These are phyloP conservation scores for Monochamus alternatus DNA, from an alignment of 2,888 invertebrate genomes.

Conservation along the genomic window DNA sequence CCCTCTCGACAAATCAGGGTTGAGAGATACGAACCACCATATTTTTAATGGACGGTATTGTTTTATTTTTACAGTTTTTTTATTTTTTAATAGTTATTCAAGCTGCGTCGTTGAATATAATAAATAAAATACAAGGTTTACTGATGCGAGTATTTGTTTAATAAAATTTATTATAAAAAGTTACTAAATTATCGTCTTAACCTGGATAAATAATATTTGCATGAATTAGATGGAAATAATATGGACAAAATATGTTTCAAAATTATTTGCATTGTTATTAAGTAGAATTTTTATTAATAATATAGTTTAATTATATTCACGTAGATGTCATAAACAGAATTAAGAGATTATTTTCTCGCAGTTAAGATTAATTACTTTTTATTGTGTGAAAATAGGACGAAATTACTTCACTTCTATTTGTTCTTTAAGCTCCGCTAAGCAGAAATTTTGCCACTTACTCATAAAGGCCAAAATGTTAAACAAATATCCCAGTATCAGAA, in stretches of 20 bases:
- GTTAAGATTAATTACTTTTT: conserved; percentile 11
- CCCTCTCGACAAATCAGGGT: conserved; percentile 22
- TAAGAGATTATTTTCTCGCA: conserved; percentile 2
- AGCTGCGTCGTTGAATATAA: not conserved
- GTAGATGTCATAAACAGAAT: conserved; percentile 6
- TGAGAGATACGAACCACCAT: not conserved
- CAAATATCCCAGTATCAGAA: conserved; percentile 9
- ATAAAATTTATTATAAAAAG: conserved; percentile 24
- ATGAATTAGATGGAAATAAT: not conserved
- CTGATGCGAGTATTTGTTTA: conserved; percentile 3
- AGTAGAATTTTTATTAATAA: conserved; percentile 17
- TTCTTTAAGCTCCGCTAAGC: not conserved
- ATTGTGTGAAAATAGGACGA: not conserved
- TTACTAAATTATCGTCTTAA: conserved; percentile 16
- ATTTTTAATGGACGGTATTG: not conserved
- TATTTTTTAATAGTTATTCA: not conserved
- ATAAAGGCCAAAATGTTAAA: not conserved
- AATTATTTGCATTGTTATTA: conserved; percentile 26
- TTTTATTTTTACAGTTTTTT: conserved; percentile 9
- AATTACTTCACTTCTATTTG: conserved; percentile 1
- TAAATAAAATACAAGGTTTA: conserved; percentile 18
- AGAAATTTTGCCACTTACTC: conserved; percentile 6
- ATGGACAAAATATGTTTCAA: conserved; percentile 18
- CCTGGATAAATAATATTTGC: conserved; percentile 23
- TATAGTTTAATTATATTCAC: conserved; percentile 15